phyloP scores from a whole-genome alignment of 2,888 invertebrate species.

The Diploptera punctata region DNA sequence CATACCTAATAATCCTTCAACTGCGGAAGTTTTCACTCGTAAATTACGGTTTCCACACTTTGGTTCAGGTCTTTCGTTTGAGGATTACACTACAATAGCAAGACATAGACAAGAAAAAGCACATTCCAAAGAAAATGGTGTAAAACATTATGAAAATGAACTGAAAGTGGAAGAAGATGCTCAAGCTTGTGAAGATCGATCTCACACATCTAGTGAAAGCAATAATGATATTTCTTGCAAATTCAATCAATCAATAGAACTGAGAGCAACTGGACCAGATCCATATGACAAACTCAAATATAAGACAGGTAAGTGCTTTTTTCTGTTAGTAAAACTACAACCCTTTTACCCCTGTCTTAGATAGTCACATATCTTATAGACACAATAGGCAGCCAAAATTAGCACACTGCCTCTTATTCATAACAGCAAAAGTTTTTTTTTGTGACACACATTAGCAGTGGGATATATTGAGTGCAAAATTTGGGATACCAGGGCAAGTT shows the following conservation, averaged over 20 bases:
- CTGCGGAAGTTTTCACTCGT: slow-evolving; percentile 30
- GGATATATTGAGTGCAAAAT: too few relatives aligned
- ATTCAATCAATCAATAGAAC: slow-evolving; percentile 51
- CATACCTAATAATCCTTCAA: slow-evolving; percentile 29
- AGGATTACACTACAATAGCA: slow-evolving; percentile 55
- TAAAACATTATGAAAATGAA: not conserved
- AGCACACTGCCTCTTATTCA: too few relatives aligned
- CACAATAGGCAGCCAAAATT: not conserved
- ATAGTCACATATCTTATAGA: not conserved
- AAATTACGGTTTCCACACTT: slow-evolving; percentile 43
- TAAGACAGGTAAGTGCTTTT: slow-evolving; percentile 54
- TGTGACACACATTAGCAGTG: too few relatives aligned
- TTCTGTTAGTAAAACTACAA: not conserved
- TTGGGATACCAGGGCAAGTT: too few relatives aligned
- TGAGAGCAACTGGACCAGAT: slow-evolving; percentile 56
- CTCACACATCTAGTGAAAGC: slow-evolving; percentile 37
- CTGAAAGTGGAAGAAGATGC: not conserved
- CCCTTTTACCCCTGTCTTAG: not conserved
- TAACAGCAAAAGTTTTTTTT: too few relatives aligned
- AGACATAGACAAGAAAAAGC: slow-evolving; percentile 50
- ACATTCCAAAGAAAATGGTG: slow-evolving; percentile 11
- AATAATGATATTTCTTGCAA: slow-evolving; percentile 44
- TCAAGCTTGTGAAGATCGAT: slow-evolving; percentile 13
- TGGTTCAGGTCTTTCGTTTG: slow-evolving; percentile 52
- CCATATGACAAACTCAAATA: slow-evolving; percentile 58